A percentile compares a stretch with the other conserved stretches of the same genome.
Conservation (phyloP, 35 echinoderm and acorn worm species). For the Eucidaris tribuloides region DNA sequence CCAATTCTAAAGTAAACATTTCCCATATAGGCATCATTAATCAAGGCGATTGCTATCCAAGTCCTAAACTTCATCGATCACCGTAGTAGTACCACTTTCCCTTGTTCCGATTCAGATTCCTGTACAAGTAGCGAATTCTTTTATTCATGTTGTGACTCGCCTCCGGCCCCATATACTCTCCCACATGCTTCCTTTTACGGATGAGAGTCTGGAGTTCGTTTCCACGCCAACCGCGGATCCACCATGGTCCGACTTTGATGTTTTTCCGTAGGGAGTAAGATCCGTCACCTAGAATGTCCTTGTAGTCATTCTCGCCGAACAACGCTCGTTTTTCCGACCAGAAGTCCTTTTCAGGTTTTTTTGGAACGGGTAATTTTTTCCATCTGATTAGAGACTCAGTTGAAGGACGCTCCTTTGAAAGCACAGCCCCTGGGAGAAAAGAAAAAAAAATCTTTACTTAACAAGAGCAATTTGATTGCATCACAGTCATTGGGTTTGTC, state of each 20-base stretch:
- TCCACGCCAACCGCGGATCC: conserved; percentile 86
- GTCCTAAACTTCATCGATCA: too few relatives aligned
- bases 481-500: too few relatives aligned
- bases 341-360: conserved; percentile 56
- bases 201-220: conserved; percentile 75
- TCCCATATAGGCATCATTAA: too few relatives aligned
- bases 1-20: too few relatives aligned
- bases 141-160: conserved; percentile 66
- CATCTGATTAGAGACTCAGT: conserved; percentile 76
- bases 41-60: too few relatives aligned
- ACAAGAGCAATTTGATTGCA: too few relatives aligned
- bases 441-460: too few relatives aligned
- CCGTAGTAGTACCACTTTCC: conserved; percentile 60
- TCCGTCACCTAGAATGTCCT: conserved; percentile 95
- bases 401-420: conserved; percentile 49
- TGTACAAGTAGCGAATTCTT: conserved; percentile 80
- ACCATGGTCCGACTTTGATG: conserved; percentile 84
- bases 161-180: conserved; percentile 64
- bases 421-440: neutral
- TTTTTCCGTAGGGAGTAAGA: conserved; percentile 70
- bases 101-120: conserved; percentile 78
- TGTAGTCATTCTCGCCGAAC: conserved; percentile 99
- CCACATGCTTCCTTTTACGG: conserved; percentile 61
- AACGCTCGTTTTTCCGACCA: conserved; percentile 82
- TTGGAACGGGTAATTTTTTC: conserved; percentile 69